Base-by-base conservation (phyloP, 2,797 vertebrate species). In the Cossypha heuglini region DNA sequence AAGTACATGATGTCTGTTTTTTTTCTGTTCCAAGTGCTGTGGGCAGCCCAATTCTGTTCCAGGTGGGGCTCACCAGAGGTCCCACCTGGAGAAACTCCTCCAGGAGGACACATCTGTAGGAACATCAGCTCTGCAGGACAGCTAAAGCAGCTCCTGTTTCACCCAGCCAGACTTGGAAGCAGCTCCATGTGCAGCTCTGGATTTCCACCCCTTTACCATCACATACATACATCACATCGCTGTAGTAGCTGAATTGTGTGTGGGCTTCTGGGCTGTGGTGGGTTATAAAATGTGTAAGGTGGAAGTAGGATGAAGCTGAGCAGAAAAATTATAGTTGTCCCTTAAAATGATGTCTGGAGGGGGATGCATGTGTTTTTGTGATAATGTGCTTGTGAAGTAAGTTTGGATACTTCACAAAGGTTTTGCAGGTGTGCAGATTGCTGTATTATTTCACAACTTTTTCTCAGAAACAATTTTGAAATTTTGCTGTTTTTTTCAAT, bases 281-380 rank as follows among this genome's bases (percentile, higher is more conserved):
- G 62, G 66, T 71, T 77, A 62, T 81, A 33, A 92, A 93, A 84
- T 62, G 67, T 10, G 16, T 52, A 33, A 71, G 42, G 10, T 72
- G 76, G 69, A 87, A 93, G 78, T 33, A 43, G 57, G 40, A 29
- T 45, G 55, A 77, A 80, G 52, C 85, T 42, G 79, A 88, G 90
- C 55, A 88, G 33, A 77, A 91, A 63, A 84, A 88, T n/a, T 35
- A 19, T 7, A 71, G 28, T 80, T 25, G 29, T 93, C n/a, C 33
- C 21, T 88, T 76, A 49, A 90, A 77, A 81, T 37, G 72, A 24
- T 86, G 51, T 69, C 68, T 88, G 69, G 37, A 83, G 92, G 64
- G 16, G 57, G 24, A 35, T 71, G 63, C 49, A 37, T 13, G 25
- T 6, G 1, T 86, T 90, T 46, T 42, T 35, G 51, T 90, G 85